Base-by-base conservation (phyloP, 2,797 vertebrate genomes). In the Martes flavigula region DNA sequence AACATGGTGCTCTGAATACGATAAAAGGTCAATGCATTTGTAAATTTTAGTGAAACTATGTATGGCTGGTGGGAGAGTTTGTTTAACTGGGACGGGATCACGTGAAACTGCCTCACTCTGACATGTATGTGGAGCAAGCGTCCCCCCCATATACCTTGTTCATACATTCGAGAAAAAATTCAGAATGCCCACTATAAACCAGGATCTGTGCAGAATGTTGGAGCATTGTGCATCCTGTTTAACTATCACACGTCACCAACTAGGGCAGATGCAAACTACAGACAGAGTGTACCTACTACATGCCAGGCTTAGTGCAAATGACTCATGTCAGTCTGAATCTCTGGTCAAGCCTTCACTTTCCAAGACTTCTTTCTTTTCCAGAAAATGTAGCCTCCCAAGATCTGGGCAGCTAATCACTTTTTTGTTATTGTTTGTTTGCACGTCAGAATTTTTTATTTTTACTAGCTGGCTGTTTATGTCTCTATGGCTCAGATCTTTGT, bases 391-490 rank as follows among this genome's bases (percentile, higher is more conserved):
- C 70, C 43, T 81, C 35, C 21, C 58, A 38, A n/a, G 70, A 81
- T 84, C 83, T 77, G 89, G 86, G 20, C 58, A 83, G 21, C 64
- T 21, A 46, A 18, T 21, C 15, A 3, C 23, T 68, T 82, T 30
- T 38, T 70, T n/a, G 60, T 14, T 94, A 56, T 30, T 84, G 64
- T 92, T 96, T 96, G 68, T 60, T 95, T 91, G 58, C 79, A 81
- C 25, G 32, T 35, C 25, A 82, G 66, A 54, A 48, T 46, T 79
- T 78, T 75, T 77, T 35, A 60, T 21, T 90, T 91, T 96, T n/a
- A 86, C 56, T 73, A 97, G 95, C 90, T 96, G 38, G 77, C 90
- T 93, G 96, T 96, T 91, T 25, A 14, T 5, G 15, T 81, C 56
- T 88, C 51, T 70, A 85, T 96, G 94, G 58, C 73, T 92, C 68